phyloP scores from a whole-genome alignment of 2,888 invertebrate species.

The Xestia c-nigrum region DNA sequence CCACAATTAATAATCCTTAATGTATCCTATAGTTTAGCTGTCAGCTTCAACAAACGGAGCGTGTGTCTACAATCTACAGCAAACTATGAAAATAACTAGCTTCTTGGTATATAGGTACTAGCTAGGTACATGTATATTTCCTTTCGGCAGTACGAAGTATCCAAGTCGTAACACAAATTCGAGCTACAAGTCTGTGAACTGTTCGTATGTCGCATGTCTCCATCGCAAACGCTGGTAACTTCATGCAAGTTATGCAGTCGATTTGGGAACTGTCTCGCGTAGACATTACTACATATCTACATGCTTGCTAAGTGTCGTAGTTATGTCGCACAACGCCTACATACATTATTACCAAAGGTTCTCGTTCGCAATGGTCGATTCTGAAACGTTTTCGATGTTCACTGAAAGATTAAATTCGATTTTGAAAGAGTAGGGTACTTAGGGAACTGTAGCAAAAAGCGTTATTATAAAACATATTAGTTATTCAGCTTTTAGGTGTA shows the following conservation, averaged over 20 bases:
- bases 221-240: conserved; percentile 72
- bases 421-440: conserved; percentile 20
- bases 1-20: conserved; percentile 53
- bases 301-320: conserved; percentile 31
- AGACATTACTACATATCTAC: conserved; percentile 59
- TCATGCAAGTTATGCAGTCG: conserved; percentile 79
- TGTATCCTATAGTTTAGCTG: conserved; percentile 39
- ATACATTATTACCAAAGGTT: conserved; percentile 38
- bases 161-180: conserved; percentile 65
- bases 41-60: conserved; percentile 41
- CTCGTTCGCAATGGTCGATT: conserved; percentile 37
- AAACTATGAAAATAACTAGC: conserved; percentile 45
- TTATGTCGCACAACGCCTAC: conserved; percentile 32
- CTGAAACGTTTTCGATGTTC: conserved; percentile 37
- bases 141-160: conserved; percentile 48
- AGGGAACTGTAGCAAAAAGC: conserved; percentile 1
- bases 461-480: conserved; percentile 1
- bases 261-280: conserved; percentile 80
- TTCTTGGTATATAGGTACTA: conserved; percentile 48
- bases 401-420: conserved; percentile 31
- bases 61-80: conserved; percentile 33
- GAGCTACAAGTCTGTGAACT: conserved; percentile 56
- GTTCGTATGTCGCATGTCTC: conserved; percentile 62
- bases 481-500: background rate
- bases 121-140: conserved; percentile 50